phyloP scores from a whole-genome alignment of 1,140 invertebrate genomes.

The Anagrus nilaparvatae region DNA sequence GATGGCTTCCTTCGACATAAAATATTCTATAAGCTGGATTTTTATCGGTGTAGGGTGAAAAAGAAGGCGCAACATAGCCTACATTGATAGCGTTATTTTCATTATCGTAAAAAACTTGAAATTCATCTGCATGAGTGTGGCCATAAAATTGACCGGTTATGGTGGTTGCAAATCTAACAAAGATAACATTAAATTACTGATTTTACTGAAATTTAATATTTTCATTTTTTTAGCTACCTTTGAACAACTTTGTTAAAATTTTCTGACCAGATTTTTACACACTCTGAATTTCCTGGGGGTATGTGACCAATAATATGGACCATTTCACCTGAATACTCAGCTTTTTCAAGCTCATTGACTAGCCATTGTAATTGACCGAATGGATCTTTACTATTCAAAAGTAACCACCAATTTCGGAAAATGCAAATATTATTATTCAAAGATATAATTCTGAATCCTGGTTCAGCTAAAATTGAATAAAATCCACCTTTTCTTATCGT shows the following conservation, averaged over 20 bases:
- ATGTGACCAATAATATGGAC: slow-evolving; percentile 98
- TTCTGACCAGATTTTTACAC: slow-evolving; percentile 81
- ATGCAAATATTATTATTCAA: slow-evolving; percentile 93
- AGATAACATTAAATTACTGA: no score
- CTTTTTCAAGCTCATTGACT: slow-evolving; percentile 82
- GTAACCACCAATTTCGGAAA: slow-evolving; percentile 94
- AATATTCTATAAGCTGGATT: slow-evolving; percentile 96
- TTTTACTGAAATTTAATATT: no score
- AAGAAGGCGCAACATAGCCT: slow-evolving; percentile 84
- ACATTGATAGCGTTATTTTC: slow-evolving; percentile 72
- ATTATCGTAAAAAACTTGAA: slow-evolving; percentile 84
- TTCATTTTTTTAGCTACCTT: slow-evolving; percentile 43
- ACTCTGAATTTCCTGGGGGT: slow-evolving; percentile 86
- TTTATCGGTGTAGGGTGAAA: slow-evolving; percentile 82
- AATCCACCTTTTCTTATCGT: slow-evolving; percentile 81
- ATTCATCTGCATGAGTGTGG: slow-evolving; percentile 91
- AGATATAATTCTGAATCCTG: slow-evolving; percentile 80
- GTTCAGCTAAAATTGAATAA: slow-evolving; percentile 76
- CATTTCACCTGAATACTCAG: slow-evolving; percentile 87
- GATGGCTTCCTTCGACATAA: slow-evolving; percentile 15
- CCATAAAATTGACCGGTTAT: slow-evolving; percentile 91
- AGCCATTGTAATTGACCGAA: slow-evolving; percentile 91
- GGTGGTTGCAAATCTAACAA: slow-evolving; percentile 68
- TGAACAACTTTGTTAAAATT: slow-evolving; percentile 87
- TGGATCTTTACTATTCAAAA: slow-evolving; percentile 93